phyloP scores from a whole-genome alignment of 2,113 vertebrate species.

The Uria lomvia region DNA sequence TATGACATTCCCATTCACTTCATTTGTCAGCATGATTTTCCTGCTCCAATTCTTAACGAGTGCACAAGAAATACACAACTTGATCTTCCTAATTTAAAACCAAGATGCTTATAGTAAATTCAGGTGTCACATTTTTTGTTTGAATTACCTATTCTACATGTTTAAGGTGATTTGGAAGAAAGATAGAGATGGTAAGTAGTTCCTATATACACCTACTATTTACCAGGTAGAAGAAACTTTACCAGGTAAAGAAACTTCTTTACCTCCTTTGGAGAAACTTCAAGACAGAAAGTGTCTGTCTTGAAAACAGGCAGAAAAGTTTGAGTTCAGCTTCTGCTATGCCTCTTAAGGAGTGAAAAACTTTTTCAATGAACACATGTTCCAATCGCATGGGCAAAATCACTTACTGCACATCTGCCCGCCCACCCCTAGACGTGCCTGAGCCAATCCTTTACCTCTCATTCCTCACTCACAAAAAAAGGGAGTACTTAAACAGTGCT shows the following conservation, averaged over 20 bases:
- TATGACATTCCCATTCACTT: neutral
- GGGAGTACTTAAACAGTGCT: neutral
- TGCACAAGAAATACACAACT: neutral
- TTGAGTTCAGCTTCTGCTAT: neutral
- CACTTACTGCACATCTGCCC: neutral
- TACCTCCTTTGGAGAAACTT: neutral
- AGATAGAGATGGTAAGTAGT: neutral
- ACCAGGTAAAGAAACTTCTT: neutral
- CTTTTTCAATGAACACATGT: neutral
- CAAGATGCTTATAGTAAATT: neutral
- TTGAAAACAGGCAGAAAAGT: neutral
- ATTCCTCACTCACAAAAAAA: neutral
- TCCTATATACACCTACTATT: neutral
- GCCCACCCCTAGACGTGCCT: neutral
- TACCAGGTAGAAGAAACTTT: too few relatives aligned
- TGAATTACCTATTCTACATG: neutral
- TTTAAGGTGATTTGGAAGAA: neutral
- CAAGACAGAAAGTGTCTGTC: neutral
- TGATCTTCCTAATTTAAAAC: neutral
- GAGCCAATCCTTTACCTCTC: neutral
- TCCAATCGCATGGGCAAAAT: neutral
- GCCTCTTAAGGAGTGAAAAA: neutral
- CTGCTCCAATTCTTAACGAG: neutral
- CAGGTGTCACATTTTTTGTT: neutral
- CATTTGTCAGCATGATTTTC: conserved; percentile 8